Evolutionary conservation across 1,140 invertebrate species (phyloP), one percentile per base, ranked within the genome.

Genomic region (Steinernema khuongi): DNA sequence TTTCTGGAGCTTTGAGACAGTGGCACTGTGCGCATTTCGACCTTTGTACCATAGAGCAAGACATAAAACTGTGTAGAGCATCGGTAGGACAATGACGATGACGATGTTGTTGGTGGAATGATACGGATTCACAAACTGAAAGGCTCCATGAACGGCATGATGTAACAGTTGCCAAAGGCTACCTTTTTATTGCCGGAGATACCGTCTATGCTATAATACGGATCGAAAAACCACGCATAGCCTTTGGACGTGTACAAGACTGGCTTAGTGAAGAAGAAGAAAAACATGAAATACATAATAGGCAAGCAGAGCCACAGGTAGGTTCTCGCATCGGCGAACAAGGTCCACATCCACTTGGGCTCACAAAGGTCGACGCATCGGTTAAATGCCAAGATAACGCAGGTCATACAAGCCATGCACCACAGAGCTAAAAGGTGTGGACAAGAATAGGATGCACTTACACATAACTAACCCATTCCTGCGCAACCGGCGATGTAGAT

Each of bases 251-350:
- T 41, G 36, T 41, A 41, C 7, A 41, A n/a, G n/a, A 41, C 36
- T 11, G 36, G 36, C 22, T 7, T 67, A n/a, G 36, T 41, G n/a
- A 41, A 41, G 36, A 41, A n/a, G 36, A 41, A 41, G n/a, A 41
- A 41, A n/a, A 11, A 41, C 7, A 41, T 7, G 36, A 41, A 41
- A 67, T 33, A 79, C 22, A 77, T 26, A 4, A 76, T 67, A 29
- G 75, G 75, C 28, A 80, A 30, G 30, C 32, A 33, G 44, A 78
- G 31, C 77, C 77, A 78, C 14, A 78, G 26, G n/a, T 60, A 78
- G 14, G 73, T 75, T n/a, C 69, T 36, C 22, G 68, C 41, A 14
- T 78, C 77, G 28, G 60, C 31, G 26, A 80, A 79, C 30, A 79
- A 29, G 33, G 75, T 33, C 11, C 50, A 50, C 30, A 73, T 73